phyloP scores from a whole-genome alignment of 2,888 invertebrate genomes.

The Melolontha melolontha region DNA sequence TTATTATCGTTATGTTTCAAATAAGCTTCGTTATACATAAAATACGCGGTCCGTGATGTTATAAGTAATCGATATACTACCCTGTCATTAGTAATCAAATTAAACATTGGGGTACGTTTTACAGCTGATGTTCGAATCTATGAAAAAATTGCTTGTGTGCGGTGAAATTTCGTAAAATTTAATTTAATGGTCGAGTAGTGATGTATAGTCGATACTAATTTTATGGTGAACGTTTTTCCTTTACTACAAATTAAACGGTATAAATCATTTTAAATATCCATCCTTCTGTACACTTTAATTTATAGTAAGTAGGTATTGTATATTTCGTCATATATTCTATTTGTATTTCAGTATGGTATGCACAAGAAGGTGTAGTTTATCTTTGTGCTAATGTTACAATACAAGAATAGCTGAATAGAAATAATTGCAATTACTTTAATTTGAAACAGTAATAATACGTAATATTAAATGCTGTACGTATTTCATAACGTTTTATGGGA shows the following conservation, averaged over 20 bases:
- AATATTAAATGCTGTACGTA: no score
- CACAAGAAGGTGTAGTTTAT: no score
- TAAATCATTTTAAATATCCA: constrained; percentile 15
- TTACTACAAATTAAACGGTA: constrained; percentile 25
- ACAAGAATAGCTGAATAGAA: no score
- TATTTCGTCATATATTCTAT: no score
- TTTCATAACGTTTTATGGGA: no score
- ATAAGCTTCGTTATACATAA: constrained; percentile 42
- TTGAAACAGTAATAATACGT: no score
- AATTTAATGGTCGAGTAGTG: constrained; percentile 41
- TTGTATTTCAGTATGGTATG: no score
- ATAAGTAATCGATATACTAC: constrained; percentile 45
- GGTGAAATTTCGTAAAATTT: constrained; percentile 30
- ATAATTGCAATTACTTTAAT: no score
- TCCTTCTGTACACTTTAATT: constrained; percentile 2
- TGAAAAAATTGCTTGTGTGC: constrained; percentile 29
- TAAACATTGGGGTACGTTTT: constrained; percentile 40
- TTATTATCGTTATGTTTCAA: constrained; percentile 36
- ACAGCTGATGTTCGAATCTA: constrained; percentile 43
- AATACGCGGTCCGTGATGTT: constrained; percentile 26
- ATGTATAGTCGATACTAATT: constrained; percentile 33
- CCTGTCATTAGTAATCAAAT: constrained; percentile 45
- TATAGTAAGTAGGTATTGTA: background rate
- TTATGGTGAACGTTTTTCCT: constrained; percentile 34
- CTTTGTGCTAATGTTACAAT: no score